Conservation (phyloP, 2,888 invertebrate genomes). For the Meghimatium bilineatum region DNA sequence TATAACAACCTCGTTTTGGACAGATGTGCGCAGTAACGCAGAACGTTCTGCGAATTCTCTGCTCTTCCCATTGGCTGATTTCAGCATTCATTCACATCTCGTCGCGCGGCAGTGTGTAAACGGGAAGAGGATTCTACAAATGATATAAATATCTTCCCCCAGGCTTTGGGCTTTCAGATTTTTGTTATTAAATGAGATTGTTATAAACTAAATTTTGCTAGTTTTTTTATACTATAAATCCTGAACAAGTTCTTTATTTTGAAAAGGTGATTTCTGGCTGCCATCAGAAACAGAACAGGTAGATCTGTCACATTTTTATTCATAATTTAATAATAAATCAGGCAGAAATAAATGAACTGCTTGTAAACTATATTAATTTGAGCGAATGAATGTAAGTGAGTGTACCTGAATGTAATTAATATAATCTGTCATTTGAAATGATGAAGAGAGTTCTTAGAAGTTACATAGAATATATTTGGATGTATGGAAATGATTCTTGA, state of each 20-base stretch:
- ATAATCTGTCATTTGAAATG: too few relatives aligned
- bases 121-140: neutral
- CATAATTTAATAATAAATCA: too few relatives aligned
- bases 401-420: too few relatives aligned
- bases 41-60: too few relatives aligned
- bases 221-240: neutral
- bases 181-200: neutral
- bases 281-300: neutral
- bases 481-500: too few relatives aligned
- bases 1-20: too few relatives aligned
- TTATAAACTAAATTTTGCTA: neutral
- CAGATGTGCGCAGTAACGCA: too few relatives aligned
- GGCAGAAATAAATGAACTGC: too few relatives aligned
- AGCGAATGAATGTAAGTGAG: too few relatives aligned
- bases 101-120: neutral
- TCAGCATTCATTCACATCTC: neutral
- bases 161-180: neutral
- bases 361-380: too few relatives aligned
- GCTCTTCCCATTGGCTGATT: neutral
- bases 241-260: neutral
- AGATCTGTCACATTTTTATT: neutral
- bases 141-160: neutral
- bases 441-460: too few relatives aligned
- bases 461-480: too few relatives aligned
- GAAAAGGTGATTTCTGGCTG: neutral